A percentile compares a stretch with the other conserved stretches of the same genome.
phyloP scores from a whole-genome alignment of 2,113 vertebrate species.

The Heterotilapia buettikoferi region DNA sequence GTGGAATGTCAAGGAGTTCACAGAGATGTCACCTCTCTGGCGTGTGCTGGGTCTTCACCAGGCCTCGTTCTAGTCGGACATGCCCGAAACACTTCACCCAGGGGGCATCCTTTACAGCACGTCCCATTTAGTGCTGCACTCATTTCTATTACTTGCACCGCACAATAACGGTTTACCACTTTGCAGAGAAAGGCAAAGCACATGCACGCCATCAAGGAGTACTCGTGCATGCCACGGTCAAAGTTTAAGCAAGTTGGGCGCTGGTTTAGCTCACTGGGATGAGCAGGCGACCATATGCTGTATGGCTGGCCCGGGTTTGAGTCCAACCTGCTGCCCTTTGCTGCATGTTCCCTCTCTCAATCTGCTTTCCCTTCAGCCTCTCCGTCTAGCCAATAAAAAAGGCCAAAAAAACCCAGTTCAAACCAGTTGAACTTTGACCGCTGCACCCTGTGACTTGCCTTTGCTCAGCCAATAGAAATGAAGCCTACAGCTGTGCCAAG shows the following conservation, averaged over 20 bases:
- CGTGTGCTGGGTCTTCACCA: not conserved
- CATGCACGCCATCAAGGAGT: not conserved
- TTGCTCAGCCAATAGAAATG: not conserved
- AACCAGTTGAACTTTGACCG: not conserved
- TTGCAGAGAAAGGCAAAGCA: not conserved
- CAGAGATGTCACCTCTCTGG: not conserved
- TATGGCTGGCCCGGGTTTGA: not conserved
- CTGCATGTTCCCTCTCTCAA: not conserved
- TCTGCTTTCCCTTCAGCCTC: not conserved
- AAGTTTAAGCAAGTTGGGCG: not conserved
- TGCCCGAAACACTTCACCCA: not conserved
- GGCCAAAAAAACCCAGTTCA: not conserved
- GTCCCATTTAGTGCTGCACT: not conserved
- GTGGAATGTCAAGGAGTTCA: not conserved
- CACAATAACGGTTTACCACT: not conserved
- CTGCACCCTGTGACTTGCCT: not conserved
- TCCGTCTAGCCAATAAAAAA: not conserved
- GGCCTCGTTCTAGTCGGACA: not conserved
- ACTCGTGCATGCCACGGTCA: not conserved
- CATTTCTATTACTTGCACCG: not conserved
- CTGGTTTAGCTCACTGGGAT: not conserved
- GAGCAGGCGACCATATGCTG: not conserved
- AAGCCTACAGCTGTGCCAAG: not conserved
- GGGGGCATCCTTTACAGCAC: not conserved
- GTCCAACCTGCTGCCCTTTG: not conserved